Conservation (phyloP, 1,140 invertebrate genomes). For the Mamestra configurata region DNA sequence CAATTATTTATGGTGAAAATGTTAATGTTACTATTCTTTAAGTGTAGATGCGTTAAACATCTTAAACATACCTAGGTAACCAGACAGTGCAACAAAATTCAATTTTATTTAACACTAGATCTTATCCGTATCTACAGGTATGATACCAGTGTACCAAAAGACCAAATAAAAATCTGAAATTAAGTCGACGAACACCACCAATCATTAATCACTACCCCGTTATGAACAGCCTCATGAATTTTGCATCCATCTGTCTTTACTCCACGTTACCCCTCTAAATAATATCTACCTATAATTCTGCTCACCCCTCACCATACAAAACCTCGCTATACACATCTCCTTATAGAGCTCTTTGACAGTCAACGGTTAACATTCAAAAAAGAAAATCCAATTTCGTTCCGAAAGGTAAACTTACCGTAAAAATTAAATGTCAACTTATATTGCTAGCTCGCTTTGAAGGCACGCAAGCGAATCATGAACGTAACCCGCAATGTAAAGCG, state of each 20-base stretch:
- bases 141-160: no score
- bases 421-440: slow-evolving; percentile 40
- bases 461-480: not conserved
- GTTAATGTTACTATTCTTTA: no score
- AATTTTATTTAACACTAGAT: no score
- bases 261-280: not conserved
- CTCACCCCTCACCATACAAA: not conserved
- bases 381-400: slow-evolving; percentile 27
- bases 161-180: no score
- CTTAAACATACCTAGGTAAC: no score
- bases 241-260: not conserved
- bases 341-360: not conserved
- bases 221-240: not conserved
- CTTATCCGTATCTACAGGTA: no score
- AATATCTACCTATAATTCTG: not conserved
- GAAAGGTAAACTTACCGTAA: not conserved
- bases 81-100: no score
- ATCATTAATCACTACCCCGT: no score
- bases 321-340: not conserved
- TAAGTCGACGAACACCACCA: no score
- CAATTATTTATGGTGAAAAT: no score
- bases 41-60: no score
- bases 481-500: slow-evolving; percentile 22
- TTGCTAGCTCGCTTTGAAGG: not conserved
- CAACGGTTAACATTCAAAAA: slow-evolving; percentile 5